phyloP scores from a whole-genome alignment of 2,888 invertebrate genomes.

The Blastobasis lacticolella region DNA sequence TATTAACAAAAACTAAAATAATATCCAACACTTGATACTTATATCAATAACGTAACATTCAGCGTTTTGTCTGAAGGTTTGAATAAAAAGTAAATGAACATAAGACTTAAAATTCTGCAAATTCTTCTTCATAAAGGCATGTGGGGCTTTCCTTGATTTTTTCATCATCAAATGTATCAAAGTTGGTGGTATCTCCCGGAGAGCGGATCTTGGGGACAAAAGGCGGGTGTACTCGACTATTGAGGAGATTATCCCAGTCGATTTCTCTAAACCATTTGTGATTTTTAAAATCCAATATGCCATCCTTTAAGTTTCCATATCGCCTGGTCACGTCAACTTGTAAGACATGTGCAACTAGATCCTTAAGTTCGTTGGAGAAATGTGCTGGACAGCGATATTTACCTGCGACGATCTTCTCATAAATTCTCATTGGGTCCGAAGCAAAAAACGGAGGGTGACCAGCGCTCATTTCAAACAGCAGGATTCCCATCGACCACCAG shows the following conservation, averaged over 20 bases:
- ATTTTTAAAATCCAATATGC: conserved; percentile 90
- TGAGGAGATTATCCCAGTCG: conserved; percentile 91
- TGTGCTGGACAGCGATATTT: conserved; percentile 88
- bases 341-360: conserved; percentile 85
- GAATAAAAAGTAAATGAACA: too few species aligned
- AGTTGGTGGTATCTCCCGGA: conserved; percentile 81
- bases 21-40: too few species aligned
- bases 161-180: conserved; percentile 77
- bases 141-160: conserved; percentile 63
- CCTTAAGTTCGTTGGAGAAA: conserved; percentile 86
- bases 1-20: too few species aligned
- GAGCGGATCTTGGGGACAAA: conserved; percentile 76
- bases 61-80: too few species aligned
- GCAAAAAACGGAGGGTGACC: conserved; percentile 96
- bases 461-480: conserved; percentile 91
- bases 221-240: conserved; percentile 80
- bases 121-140: conserved; percentile 77
- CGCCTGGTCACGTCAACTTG: conserved; percentile 75
- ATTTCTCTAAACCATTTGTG: conserved; percentile 92
- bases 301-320: conserved; percentile 91
- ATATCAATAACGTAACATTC: too few species aligned
- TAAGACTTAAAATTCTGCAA: conserved; percentile 75
- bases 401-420: conserved; percentile 93
- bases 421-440: conserved; percentile 94
- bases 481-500: conserved; percentile 95